phyloP scores from a whole-genome alignment of 2,797 vertebrate species.

The Leucoraja ocellata region DNA sequence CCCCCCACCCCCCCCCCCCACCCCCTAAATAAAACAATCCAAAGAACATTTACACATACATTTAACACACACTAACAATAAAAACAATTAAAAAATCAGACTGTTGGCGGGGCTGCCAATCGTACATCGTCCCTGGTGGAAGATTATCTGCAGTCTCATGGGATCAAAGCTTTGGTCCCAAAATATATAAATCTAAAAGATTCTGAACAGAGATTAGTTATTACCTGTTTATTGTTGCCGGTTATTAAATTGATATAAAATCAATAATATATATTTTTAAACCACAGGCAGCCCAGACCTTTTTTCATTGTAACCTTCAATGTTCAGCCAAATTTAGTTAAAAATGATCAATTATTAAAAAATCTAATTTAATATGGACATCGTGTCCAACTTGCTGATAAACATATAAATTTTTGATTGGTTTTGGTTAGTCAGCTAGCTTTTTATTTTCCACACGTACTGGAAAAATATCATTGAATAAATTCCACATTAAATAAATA shows the following conservation, averaged over 20 bases:
- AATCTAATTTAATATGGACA: slow-evolving; percentile 20
- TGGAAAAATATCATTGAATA: background rate
- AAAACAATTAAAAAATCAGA: too few species aligned
- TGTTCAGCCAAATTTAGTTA: background rate
- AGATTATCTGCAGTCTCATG: too few species aligned
- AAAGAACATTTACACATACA: too few species aligned
- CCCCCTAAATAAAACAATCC: too few species aligned
- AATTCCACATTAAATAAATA: slow-evolving; percentile 15
- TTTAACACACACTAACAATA: too few species aligned
- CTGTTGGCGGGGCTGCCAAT: too few species aligned
- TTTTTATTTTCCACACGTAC: slow-evolving; percentile 12
- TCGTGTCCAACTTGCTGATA: background rate
- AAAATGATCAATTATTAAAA: slow-evolving; percentile 35
- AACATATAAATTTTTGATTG: slow-evolving; percentile 35
- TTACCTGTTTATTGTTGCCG: background rate
- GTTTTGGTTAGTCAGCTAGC: background rate
- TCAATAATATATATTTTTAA: background rate
- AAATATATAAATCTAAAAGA: background rate
- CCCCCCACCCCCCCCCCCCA: too few species aligned
- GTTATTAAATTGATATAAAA: background rate
- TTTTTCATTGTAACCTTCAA: background rate
- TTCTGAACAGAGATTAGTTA: background rate
- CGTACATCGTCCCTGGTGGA: too few species aligned
- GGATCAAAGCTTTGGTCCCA: background rate
- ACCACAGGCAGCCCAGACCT: background rate